phyloP scores from a whole-genome alignment of 2,113 vertebrate genomes.

The Salvelinus alpinus region DNA sequence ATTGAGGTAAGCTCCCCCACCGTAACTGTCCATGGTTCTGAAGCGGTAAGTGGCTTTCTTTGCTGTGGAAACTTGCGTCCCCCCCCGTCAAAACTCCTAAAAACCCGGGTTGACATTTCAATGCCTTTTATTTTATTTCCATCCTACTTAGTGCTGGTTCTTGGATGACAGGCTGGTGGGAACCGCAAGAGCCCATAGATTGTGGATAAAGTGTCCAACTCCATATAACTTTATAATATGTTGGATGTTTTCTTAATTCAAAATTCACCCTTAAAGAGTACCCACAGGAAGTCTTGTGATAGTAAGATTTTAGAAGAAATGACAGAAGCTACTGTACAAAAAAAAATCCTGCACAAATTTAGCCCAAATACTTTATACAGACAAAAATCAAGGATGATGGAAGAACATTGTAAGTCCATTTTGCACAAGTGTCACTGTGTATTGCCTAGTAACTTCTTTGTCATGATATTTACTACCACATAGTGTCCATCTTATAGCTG shows the following conservation, averaged over 20 bases:
- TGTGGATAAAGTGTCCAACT: slow-evolving; percentile 29
- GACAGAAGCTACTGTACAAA: background rate
- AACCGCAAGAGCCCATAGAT: slow-evolving; percentile 33
- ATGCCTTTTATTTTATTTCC: slow-evolving; percentile 66
- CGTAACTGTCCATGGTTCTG: slow-evolving; percentile 80
- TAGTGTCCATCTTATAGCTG: too few relatives aligned
- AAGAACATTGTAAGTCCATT: too few relatives aligned
- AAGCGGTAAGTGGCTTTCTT: slow-evolving; percentile 69
- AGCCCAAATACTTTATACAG: background rate
- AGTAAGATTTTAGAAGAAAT: background rate
- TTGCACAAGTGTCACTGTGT: too few relatives aligned
- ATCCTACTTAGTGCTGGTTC: slow-evolving; percentile 64
- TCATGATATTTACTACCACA: too few relatives aligned
- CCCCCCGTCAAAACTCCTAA: slow-evolving; percentile 59
- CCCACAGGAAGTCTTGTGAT: background rate
- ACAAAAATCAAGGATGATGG: too few relatives aligned
- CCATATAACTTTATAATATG: slow-evolving; percentile 37
- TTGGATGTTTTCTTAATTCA: slow-evolving; percentile 23
- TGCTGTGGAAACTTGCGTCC: slow-evolving; percentile 49
- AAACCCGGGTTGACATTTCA: slow-evolving; percentile 70
- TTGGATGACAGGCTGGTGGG: slow-evolving; percentile 47
- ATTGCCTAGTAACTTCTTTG: too few relatives aligned
- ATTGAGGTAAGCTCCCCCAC: slow-evolving; percentile 54
- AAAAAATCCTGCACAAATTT: background rate
- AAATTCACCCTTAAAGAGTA: slow-evolving; percentile 1